Conservation (phyloP, 2,888 invertebrate species). For the Argynnis bischoffii region DNA sequence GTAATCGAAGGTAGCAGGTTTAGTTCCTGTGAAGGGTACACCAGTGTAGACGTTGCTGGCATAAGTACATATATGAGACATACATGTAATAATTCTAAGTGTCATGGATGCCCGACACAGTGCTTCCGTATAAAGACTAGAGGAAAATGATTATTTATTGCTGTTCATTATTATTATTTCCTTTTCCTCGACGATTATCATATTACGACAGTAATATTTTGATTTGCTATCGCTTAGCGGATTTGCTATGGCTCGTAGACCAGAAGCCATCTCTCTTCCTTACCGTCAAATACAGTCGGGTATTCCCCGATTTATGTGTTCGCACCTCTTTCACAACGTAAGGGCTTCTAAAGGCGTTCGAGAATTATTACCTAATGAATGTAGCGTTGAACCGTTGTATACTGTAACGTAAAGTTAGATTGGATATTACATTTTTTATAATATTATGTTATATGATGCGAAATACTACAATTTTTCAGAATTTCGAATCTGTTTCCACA, state of each 20-base stretch:
- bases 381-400: conserved; percentile 3
- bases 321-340: conserved; percentile 13
- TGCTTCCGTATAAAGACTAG: too few species aligned
- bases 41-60: too few species aligned
- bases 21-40: too few species aligned
- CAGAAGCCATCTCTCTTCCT: conserved; percentile 31
- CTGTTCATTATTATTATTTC: conserved; percentile 7
- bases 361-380: conserved; percentile 13
- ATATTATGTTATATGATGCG: too few species aligned
- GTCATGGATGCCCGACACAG: too few species aligned
- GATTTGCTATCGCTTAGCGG: conserved; percentile 6
- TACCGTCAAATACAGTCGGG: conserved; percentile 19
- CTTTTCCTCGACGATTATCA: conserved; percentile 7
- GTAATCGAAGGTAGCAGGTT: too few species aligned
- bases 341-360: not conserved
- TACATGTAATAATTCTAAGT: too few species aligned
- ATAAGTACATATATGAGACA: too few species aligned
- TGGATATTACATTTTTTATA: too few species aligned
- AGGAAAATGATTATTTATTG: not conserved
- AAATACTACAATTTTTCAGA: too few species aligned
- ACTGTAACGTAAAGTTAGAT: not conserved
- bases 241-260: not conserved
- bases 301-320: conserved; percentile 21
- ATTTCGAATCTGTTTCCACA: too few species aligned
- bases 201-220: conserved; percentile 9